Evolutionary conservation across 2,888 invertebrate genomes (phyloP), one percentile per base, ranked within the genome.

Genomic region (Acleris laterana): DNA sequence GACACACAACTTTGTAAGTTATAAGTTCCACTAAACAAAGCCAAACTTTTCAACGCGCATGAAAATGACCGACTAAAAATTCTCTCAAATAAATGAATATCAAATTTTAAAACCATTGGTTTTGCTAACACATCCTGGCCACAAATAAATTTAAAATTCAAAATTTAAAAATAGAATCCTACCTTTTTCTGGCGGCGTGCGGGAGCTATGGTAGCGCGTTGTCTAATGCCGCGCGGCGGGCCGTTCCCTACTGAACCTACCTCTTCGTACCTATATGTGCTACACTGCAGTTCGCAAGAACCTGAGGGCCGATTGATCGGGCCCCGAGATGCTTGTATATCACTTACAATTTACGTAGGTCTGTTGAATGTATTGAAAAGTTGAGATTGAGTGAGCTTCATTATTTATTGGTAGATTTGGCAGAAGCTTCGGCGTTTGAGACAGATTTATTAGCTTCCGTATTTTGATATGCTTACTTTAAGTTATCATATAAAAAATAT

Each of bases 151-250:
- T 42, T 7, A 50, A 62, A 32, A 58, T 17, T 5, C 17, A 53
- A 56, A 38, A 25, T 49, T 57, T 57, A 13, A 56, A 61, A 61
- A 56, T 56, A 28, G 60, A 66, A 62, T 62, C 80, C 79, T 80
- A 77, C 62, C 68, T 67, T 68, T 70, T 60, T 48, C 60, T 49
- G 65, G 71, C 65, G 70, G 82, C 88, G 87, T 77, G 82, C 75
- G 75, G 74, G 80, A 75, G 76, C 79, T 79, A 42, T 77, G 81
- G 75, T 70, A 75, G 81, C 80, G 75, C 80, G 78, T 74, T 79
- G 83, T 80, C 68, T 80, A 90, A 82, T 88, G 88, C 88, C 88
- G 89, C 78, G 74, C 89, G 87, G 82, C 83, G 75, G 70, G 51
- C 71, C 67, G 71, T 68, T 63, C 71, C 72, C 70, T 67, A 68